A percentile compares a stretch with the other conserved stretches of the same genome.
Evolutionary conservation across 92 coral and sea anemone species (phyloP).

Genomic region (Nematostella vectensis): DNA sequence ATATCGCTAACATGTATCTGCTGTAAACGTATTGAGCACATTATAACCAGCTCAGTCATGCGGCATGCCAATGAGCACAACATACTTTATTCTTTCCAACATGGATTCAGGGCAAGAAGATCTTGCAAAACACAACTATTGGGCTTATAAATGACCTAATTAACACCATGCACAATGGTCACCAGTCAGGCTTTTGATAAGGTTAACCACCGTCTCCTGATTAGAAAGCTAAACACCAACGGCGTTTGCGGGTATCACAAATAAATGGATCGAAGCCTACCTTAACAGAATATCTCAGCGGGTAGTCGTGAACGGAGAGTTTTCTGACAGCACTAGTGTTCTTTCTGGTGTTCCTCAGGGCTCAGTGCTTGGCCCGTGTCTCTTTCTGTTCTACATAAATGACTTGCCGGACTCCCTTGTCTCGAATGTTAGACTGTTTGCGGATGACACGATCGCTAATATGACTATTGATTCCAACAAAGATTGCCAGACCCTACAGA

Average conservation of each 20-base stretch:
- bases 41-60: slow-evolving; percentile 25
- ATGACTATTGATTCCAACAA: slow-evolving; percentile 18
- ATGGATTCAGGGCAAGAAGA: slow-evolving; percentile 22
- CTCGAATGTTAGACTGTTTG: slow-evolving; percentile 27
- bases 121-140: slow-evolving; percentile 26
- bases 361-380: slow-evolving; percentile 17
- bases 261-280: slow-evolving; percentile 12
- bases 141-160: slow-evolving; percentile 10
- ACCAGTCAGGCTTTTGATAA: slow-evolving; percentile 26
- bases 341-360: slow-evolving; percentile 17
- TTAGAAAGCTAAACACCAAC: slow-evolving; percentile 5
- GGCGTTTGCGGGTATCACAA: slow-evolving; percentile 10
- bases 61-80: slow-evolving; percentile 15
- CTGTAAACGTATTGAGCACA: slow-evolving; percentile 30
- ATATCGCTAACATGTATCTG: slow-evolving; percentile 18
- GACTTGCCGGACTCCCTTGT: slow-evolving; percentile 13
- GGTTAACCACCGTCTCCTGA: slow-evolving; percentile 17
- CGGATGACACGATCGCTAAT: slow-evolving; percentile 22
- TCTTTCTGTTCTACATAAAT: slow-evolving; percentile 25
- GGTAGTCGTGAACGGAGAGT: slow-evolving; percentile 9
- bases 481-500: slow-evolving; percentile 9
- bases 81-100: slow-evolving; percentile 17
- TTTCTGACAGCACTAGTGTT: neutral
- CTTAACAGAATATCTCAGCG: neutral
- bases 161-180: slow-evolving; percentile 14